Percentiles rank a stretch among this genome's conserved stretches.
Evolutionary conservation across 2,797 vertebrate species (phyloP).

Genomic region (Falco concolor): DNA sequence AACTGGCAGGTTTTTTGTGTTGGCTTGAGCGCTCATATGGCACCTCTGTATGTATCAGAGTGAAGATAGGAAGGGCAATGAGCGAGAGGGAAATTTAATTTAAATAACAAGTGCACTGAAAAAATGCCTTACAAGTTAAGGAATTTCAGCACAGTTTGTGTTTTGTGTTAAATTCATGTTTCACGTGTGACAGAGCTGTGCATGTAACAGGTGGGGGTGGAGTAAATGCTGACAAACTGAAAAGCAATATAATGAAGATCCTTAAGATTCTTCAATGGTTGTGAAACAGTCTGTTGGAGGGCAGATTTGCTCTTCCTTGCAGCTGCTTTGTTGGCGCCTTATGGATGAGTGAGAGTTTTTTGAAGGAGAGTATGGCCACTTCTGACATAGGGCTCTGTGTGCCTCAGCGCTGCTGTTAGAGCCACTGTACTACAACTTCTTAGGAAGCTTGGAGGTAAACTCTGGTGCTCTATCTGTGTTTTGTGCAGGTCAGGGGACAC

Average conservation of each 20-base stretch:
- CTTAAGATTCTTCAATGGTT: neutral
- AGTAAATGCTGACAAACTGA: neutral
- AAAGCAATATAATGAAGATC: neutral
- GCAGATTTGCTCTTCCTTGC: neutral
- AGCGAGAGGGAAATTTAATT: constrained; percentile 12
- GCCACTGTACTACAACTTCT: neutral
- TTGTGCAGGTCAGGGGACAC: neutral
- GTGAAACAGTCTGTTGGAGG: neutral
- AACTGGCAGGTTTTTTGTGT: neutral
- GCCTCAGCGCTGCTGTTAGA: neutral
- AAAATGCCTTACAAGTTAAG: neutral
- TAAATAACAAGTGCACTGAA: neutral
- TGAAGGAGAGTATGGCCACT: neutral
- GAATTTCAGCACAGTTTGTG: neutral
- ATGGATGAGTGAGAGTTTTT: neutral
- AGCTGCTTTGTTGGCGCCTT: neutral
- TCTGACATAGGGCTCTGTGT: neutral
- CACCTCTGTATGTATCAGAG: neutral
- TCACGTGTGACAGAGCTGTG: neutral
- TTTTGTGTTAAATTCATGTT: neutral
- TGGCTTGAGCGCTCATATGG: neutral
- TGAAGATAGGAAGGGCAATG: neutral
- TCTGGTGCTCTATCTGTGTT: neutral
- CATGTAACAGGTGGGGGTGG: neutral
- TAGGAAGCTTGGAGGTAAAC: neutral